Evolutionary conservation across 1,140 invertebrate species (phyloP).

Genomic region (roundworm (Caenorhabditis elegans)): DNA sequence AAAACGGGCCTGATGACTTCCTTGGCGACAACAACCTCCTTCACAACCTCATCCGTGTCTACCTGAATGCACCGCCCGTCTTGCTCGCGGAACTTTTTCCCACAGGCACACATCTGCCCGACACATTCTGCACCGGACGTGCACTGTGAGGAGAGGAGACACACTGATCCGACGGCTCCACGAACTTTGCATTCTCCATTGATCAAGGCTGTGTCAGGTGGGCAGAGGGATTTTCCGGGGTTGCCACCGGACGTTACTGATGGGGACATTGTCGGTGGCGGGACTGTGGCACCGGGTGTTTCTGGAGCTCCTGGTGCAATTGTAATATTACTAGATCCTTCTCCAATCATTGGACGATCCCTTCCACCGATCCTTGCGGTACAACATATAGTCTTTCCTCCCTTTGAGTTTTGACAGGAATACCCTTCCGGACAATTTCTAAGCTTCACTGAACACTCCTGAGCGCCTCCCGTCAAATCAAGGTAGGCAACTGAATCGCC

Average conservation of each 20-base stretch:
- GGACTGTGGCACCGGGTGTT: background rate
- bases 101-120: slow-evolving; percentile 23
- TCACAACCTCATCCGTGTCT: background rate
- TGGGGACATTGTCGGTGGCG: background rate
- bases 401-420: slow-evolving; percentile 42
- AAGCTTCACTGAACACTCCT: slow-evolving; percentile 42
- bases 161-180: slow-evolving; percentile 36
- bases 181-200: slow-evolving; percentile 31
- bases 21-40: no score
- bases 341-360: background rate
- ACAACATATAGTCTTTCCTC: slow-evolving; percentile 42
- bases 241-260: background rate
- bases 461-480: slow-evolving; percentile 52
- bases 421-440: slow-evolving; percentile 51
- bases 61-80: slow-evolving; percentile 36
- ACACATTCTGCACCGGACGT: slow-evolving; percentile 35
- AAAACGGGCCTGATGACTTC: no score
- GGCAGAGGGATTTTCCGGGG: background rate
- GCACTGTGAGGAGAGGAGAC: slow-evolving; percentile 41
- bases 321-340: background rate
- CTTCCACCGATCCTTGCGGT: background rate
- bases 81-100: slow-evolving; percentile 26
- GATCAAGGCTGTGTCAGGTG: slow-evolving; percentile 22
- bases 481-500: slow-evolving; percentile 54
- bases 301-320: background rate